Base-by-base conservation (phyloP, 1,140 invertebrate genomes). In the Drosophila santomea region DNA sequence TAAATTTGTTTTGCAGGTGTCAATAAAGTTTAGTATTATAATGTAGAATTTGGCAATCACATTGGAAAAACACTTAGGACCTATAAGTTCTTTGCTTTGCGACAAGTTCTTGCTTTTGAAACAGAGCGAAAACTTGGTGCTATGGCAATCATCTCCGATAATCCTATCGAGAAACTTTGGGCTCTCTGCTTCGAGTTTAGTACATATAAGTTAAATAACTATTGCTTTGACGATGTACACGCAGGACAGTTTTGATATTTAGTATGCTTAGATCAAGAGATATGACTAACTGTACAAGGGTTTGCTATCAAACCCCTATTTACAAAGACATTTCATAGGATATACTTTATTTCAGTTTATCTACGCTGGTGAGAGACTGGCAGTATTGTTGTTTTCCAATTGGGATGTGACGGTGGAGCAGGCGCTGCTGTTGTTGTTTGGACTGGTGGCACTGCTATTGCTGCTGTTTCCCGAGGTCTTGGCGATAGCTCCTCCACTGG, bases 11-110 rank as follows among this genome's bases (percentile, higher is more conserved):
- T 63, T 44, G 62, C 28, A 63, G 44, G 43, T 52, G 73, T 73
- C 8, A 32, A 32, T 32, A 8, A 3, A 50, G 32, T 64, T 72
- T 58, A 74, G 61, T 45, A 17, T 61, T 66, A 82, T 79, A 73
- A 79, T 85, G 85, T 89, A 89, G 85, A 89, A 84, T 89, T 89
- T 89, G 84, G 84, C 80, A 90, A 89, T 89, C 84, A 89, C 84
- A 89, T 90, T 89, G 85, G 80, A 90, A 84, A 89, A 89, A 90
- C 84, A 89, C 84, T 89, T 89, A 89, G 57, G 44, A 73, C 43
- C 84, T 89, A 89, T 88, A 88, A 88, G 84, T 88, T 88, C 84
- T 88, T 89, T 89, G 80, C 68, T 67, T 83, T 73, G 59, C 68
- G 78, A 59, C 64, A 78, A 71, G 67, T 71, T 71, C 11, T 71